phyloP scores from a whole-genome alignment of 2,888 invertebrate species.

The Mesorhabditis spiculigera region DNA sequence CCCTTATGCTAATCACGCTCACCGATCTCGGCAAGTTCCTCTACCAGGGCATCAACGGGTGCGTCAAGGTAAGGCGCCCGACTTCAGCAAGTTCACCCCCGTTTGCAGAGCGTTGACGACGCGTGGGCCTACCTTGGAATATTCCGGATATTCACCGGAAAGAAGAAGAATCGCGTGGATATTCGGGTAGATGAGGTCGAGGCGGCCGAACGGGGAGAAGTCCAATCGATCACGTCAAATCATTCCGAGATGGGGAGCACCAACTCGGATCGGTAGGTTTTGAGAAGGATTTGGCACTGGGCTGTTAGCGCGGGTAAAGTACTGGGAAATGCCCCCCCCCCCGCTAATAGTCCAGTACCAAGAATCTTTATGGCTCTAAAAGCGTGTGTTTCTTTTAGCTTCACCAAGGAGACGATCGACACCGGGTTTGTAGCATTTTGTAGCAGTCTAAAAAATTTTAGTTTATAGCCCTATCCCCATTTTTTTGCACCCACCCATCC shows the following conservation, averaged over 20 bases:
- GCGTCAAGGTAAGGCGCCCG: conserved; percentile 19
- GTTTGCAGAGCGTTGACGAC: neutral
- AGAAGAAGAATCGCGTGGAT: neutral
- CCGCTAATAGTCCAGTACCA: too few relatives aligned
- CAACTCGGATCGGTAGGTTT: neutral
- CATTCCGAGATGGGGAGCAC: conserved; percentile 5
- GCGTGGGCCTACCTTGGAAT: neutral
- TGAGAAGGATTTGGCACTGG: neutral
- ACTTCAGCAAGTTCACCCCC: neutral
- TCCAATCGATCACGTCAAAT: neutral
- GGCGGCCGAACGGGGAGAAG: neutral
- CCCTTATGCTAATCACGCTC: conserved; percentile 85
- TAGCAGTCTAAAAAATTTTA: too few relatives aligned
- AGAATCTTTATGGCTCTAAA: too few relatives aligned
- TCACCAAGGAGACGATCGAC: too few relatives aligned
- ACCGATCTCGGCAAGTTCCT: conserved; percentile 78
- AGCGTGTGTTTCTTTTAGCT: too few relatives aligned
- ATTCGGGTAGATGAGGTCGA: neutral
- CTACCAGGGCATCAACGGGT: conserved; percentile 52
- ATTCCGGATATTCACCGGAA: neutral
- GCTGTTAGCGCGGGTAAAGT: too few relatives aligned
- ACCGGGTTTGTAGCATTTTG: too few relatives aligned
- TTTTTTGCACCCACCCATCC: too few relatives aligned
- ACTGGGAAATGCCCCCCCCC: too few relatives aligned
- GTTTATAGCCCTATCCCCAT: too few relatives aligned